Percentiles rank a stretch among this genome's conserved stretches.
These are phyloP conservation scores for Cryptocephalus moraei DNA, from an alignment of 2,888 invertebrate species.

Conservation along the genomic window DNA sequence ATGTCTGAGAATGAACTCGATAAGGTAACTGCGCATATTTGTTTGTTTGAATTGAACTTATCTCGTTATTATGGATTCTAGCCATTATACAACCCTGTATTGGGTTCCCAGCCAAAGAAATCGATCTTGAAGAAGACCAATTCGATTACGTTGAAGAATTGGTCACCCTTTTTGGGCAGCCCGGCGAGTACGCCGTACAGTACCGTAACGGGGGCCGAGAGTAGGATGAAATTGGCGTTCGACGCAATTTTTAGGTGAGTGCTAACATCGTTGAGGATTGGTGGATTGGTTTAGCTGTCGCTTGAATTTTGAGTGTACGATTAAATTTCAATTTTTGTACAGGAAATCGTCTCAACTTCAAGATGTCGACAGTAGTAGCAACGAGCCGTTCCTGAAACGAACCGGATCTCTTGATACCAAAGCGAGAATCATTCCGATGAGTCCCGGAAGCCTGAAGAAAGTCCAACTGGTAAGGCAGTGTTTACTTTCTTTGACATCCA, in stretches of 20 bases:
- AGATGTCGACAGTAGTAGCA: constrained; percentile 53
- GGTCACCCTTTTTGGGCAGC: constrained; percentile 46
- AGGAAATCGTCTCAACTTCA: constrained; percentile 69
- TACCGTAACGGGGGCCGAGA: constrained; percentile 82
- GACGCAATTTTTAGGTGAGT: constrained; percentile 71
- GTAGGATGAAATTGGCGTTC: constrained; percentile 75
- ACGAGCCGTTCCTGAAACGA: constrained; percentile 32
- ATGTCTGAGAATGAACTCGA: constrained; percentile 30
- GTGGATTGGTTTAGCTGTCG: background rate
- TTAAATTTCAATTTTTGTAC: constrained; percentile 4
- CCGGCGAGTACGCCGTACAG: constrained; percentile 55
- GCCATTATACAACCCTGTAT: constrained; percentile 38
- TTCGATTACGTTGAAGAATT: constrained; percentile 59
- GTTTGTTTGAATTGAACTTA: background rate
- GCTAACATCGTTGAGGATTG: too few species aligned
- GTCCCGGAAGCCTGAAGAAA: constrained; percentile 71
- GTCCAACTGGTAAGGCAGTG: constrained; percentile 64
- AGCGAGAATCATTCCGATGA: constrained; percentile 43
- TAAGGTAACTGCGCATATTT: constrained; percentile 5
- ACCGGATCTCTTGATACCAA: constrained; percentile 27
- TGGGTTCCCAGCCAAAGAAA: constrained; percentile 50
- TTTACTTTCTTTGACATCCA: too few species aligned
- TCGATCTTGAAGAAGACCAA: constrained; percentile 91
- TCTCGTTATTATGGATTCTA: constrained; percentile 15
- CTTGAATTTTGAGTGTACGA: background rate